A percentile compares a stretch with the other conserved stretches of the same genome.
phyloP scores from a whole-genome alignment of 2,113 vertebrate species.

The Brienomyrus brachyistius region DNA sequence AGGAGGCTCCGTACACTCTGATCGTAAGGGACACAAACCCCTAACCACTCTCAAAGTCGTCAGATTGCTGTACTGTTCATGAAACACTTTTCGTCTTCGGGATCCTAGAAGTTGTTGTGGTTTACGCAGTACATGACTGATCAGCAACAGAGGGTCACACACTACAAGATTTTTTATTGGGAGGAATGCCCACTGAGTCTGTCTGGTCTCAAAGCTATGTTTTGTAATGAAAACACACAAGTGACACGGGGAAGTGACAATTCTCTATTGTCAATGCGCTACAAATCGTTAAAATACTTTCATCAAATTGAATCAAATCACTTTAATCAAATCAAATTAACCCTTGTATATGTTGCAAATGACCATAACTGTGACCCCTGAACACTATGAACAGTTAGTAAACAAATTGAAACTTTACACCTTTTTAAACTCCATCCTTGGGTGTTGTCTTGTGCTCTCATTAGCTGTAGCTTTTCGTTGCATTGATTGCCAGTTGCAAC shows the following conservation, averaged over 20 bases:
- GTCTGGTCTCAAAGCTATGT: neutral
- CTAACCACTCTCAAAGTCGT: neutral
- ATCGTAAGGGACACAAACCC: conserved; percentile 62
- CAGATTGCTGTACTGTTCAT: neutral
- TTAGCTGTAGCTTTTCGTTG: neutral
- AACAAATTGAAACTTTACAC: neutral
- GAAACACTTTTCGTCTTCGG: neutral
- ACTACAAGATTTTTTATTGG: neutral
- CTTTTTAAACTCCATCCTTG: neutral
- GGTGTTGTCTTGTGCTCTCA: neutral
- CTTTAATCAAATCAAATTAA: neutral
- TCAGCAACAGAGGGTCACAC: neutral
- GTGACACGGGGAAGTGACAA: neutral
- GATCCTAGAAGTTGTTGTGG: neutral
- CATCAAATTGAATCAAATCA: neutral
- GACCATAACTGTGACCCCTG: neutral
- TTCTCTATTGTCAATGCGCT: neutral
- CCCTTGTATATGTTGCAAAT: neutral
- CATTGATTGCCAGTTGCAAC: neutral
- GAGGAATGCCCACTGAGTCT: neutral
- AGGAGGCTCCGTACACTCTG: conserved; percentile 85
- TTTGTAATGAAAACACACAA: neutral
- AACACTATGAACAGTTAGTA: neutral
- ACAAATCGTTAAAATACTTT: neutral
- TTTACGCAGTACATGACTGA: neutral